These are phyloP conservation scores for Tachysurus vachellii DNA, from an alignment of 2,113 vertebrate species.

Conservation along the genomic window DNA sequence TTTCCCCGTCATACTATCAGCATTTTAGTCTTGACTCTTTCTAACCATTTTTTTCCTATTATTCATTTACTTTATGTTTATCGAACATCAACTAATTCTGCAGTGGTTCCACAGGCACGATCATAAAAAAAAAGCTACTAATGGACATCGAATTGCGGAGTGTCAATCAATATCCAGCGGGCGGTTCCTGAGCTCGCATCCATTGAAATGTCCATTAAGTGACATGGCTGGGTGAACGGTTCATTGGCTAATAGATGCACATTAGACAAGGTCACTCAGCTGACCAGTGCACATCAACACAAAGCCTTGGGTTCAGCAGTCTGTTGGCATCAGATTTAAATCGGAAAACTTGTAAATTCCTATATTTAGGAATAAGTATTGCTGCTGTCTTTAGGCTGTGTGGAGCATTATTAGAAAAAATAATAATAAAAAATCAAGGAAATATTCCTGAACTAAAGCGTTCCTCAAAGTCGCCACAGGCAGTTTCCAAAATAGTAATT, in stretches of 20 bases:
- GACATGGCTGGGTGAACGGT: not conserved
- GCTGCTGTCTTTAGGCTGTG: constrained; percentile 48
- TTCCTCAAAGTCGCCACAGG: not conserved
- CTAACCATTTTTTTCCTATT: not conserved
- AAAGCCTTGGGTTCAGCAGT: constrained; percentile 2
- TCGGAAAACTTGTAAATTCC: constrained; percentile 16
- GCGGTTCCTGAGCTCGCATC: not conserved
- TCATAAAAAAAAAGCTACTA: not conserved
- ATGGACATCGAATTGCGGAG: not conserved
- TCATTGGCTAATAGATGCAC: constrained; percentile 32
- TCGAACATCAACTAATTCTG: too few relatives aligned
- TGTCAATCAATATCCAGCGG: not conserved
- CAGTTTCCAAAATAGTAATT: not conserved
- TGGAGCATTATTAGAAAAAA: not conserved
- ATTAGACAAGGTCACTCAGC: constrained; percentile 38
- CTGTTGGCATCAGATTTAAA: not conserved
- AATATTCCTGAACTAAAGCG: not conserved
- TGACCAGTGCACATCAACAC: constrained; percentile 34
- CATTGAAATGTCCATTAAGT: constrained; percentile 39
- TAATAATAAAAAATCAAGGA: not conserved
- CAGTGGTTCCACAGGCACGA: not conserved
- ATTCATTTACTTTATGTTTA: not conserved
- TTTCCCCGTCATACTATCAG: not conserved
- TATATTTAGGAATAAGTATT: constrained; percentile 57
- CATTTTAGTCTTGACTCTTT: not conserved